These are phyloP conservation scores for Zenarchopterus dispar DNA, from an alignment of 2,797 vertebrate genomes.

Conservation along the genomic window DNA sequence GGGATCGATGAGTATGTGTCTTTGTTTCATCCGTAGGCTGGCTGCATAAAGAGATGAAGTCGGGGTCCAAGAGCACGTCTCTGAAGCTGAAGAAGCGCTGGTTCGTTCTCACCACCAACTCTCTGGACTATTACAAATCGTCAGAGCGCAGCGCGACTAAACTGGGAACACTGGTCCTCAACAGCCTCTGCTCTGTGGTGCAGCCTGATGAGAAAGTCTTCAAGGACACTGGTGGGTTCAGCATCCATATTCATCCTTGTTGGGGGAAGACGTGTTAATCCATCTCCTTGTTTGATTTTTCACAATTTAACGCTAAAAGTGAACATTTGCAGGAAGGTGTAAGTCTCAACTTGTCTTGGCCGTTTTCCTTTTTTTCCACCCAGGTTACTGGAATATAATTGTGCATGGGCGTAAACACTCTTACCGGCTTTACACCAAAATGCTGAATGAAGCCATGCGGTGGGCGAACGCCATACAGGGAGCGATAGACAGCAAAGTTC, in stretches of 20 bases:
- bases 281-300: too few species aligned
- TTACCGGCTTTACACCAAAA: conserved; percentile 91
- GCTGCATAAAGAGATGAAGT: conserved; percentile 93
- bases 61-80: conserved; percentile 87
- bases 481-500: conserved; percentile 91
- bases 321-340: too few species aligned
- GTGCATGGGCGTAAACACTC: conserved; percentile 93
- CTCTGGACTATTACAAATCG: conserved; percentile 92
- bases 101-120: conserved; percentile 91
- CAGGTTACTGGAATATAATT: conserved; percentile 93
- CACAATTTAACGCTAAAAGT: too few species aligned
- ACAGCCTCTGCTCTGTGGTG: conserved; percentile 91
- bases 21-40: conserved; percentile 79
- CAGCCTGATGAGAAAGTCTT: conserved; percentile 91
- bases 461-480: conserved; percentile 92
- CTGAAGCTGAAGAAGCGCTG: conserved; percentile 94
- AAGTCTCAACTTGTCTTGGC: not conserved
- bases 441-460: conserved; percentile 92
- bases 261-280: not conserved
- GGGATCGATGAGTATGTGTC: not conserved
- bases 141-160: conserved; percentile 88
- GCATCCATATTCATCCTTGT: not conserved
- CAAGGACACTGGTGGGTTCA: conserved; percentile 88
- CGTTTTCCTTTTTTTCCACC: not conserved
- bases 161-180: conserved; percentile 91